Conservation (phyloP, 2,888 invertebrate species). For the Cataglyphis albicans region DNA sequence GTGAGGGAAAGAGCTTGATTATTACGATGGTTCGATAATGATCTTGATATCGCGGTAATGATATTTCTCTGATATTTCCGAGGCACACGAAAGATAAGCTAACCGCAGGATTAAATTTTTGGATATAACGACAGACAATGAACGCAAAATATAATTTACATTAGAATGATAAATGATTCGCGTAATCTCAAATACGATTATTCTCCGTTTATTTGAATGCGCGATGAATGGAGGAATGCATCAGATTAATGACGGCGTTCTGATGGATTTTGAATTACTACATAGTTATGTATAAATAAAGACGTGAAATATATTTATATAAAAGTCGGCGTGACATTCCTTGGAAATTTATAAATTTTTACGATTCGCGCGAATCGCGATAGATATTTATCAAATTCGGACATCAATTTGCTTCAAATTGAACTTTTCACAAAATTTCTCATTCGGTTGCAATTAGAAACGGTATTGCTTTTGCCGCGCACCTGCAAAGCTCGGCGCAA, state of each 20-base stretch:
- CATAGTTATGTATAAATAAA: not conserved
- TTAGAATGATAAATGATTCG: slow-evolving; percentile 4
- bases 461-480: slow-evolving; percentile 41
- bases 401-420: slow-evolving; percentile 18
- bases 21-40: not conserved
- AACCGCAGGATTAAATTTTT: not conserved
- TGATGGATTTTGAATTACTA: not conserved
- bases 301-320: not conserved
- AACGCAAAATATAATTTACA: slow-evolving; percentile 2
- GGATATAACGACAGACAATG: not conserved
- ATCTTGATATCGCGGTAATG: not conserved
- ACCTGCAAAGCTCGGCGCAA: slow-evolving; percentile 52
- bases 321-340: not conserved
- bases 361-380: not conserved
- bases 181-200: not conserved
- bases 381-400: slow-evolving; percentile 6
- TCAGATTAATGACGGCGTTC: not conserved
- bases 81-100: not conserved
- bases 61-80: slow-evolving; percentile 1
- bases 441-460: slow-evolving; percentile 62
- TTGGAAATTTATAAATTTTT: not conserved
- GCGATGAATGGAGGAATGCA: not conserved
- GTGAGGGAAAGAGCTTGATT: not conserved
- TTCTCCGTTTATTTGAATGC: slow-evolving; percentile 10
- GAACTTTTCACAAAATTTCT: slow-evolving; percentile 40